phyloP scores from a whole-genome alignment of 2,797 vertebrate genomes.

The Spea hammondii region DNA sequence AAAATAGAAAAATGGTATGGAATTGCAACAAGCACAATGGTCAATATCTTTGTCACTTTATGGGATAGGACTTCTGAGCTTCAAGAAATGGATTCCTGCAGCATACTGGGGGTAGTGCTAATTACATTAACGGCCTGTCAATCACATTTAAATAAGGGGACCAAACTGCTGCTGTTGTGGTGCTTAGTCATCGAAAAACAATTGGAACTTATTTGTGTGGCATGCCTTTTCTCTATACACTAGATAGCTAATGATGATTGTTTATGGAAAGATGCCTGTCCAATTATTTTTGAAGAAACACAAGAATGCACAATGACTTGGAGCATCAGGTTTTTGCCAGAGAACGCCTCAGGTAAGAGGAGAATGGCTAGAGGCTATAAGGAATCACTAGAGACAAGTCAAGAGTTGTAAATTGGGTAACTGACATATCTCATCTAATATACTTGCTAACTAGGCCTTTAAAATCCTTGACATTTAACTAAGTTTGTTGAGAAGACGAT shows the following conservation, averaged over 20 bases:
- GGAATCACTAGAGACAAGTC: constrained; percentile 88
- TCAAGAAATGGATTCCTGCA: constrained; percentile 70
- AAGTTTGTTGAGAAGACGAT: constrained; percentile 84
- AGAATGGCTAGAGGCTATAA: constrained; percentile 98
- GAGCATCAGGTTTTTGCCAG: constrained; percentile 94
- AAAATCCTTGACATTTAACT: constrained; percentile 94
- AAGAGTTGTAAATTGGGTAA: constrained; percentile 96
- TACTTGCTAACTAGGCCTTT: constrained; percentile 99
- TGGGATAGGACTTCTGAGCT: constrained; percentile 73
- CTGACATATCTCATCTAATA: constrained; percentile 99
- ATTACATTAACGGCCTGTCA: constrained; percentile 79
- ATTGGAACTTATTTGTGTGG: constrained; percentile 75
- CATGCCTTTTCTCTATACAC: constrained; percentile 71
- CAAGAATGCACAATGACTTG: constrained; percentile 99
- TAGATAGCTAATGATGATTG: constrained; percentile 82
- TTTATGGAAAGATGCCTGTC: constrained; percentile 93
- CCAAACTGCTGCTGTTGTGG: constrained; percentile 74
- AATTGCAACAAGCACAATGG: constrained; percentile 75
- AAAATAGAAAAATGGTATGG: constrained; percentile 66
- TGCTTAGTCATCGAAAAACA: constrained; percentile 63
- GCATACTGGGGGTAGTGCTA: constrained; percentile 72
- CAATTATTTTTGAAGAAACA: constrained; percentile 99
- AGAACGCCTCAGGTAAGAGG: constrained; percentile 98
- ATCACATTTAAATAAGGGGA: constrained; percentile 67
- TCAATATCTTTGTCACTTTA: constrained; percentile 76